Base-by-base conservation (phyloP, 2,888 invertebrate species). In the Frankliniella intonsa region DNA sequence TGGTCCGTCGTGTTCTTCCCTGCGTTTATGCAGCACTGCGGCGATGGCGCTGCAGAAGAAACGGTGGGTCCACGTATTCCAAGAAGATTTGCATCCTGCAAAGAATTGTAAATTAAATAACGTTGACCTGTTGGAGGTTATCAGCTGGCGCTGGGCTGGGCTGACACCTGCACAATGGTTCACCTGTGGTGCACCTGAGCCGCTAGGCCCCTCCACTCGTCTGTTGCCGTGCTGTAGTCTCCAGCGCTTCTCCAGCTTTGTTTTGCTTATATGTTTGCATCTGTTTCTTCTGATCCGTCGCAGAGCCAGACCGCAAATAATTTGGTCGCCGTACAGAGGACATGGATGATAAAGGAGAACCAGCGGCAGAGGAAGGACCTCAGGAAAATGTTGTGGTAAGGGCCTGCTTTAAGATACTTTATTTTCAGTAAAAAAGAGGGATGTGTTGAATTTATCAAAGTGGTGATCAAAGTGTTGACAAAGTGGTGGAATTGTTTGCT, bases 341-440 rank as follows among this genome's bases (percentile, higher is more conserved):
- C 69, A 69, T 69, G 69, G 69, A 69, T 11, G 69, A 0, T 10
- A 69, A 69, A 22, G 69, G 9, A 22, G 69, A 69, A 17, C 17
- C 62, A 19, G 19, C n/a, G 19, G 69, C 22, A 9, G 69, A 22
- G 11, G 69, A 69, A 7, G 69, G 69, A n/a, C 22, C 69, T 22
- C 69, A 69, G 69, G 69, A 69, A 69, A 69, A 69, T 69, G 69
- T 69, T 22, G 69, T 69, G 69, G 69, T 69, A 69, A 69, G 69
- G 69, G 22, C 69, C 5, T 38, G 38, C n/a, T n/a, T n/a, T n/a
- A 17, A 11, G 55, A 55, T 14, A 2, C 55, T 55, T 55, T 55
- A 2, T 8, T 8, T 17, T 2, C 14, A 3, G 55, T 55, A 55
- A 17, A 2, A 55, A 55, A 2, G 38, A 38, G 38, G 38, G 38